A percentile compares a stretch with the other conserved stretches of the same genome.
These are phyloP conservation scores for Alexandromys oeconomus DNA, from an alignment of 2,797 vertebrate genomes.

Conservation along the genomic window DNA sequence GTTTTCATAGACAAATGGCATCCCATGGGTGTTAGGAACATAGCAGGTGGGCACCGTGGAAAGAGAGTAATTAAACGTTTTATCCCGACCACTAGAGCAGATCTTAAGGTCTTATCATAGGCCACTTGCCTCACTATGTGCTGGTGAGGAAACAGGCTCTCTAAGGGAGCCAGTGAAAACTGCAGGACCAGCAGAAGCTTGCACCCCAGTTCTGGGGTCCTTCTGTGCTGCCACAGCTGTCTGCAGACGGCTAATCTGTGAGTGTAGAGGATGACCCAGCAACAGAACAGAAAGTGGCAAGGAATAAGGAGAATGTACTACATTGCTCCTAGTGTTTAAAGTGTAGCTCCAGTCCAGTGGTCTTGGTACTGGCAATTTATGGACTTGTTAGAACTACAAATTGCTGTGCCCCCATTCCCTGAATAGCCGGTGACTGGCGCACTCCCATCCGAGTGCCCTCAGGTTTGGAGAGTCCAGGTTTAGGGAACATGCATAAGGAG, in stretches of 20 bases:
- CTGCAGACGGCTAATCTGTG: not conserved
- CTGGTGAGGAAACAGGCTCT: not conserved
- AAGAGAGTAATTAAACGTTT: not conserved
- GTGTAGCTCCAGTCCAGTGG: not conserved
- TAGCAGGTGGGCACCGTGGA: not conserved
- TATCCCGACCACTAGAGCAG: not conserved
- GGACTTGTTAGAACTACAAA: not conserved
- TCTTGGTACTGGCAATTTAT: not conserved
- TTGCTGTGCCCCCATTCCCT: not conserved
- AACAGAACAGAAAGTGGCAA: not conserved
- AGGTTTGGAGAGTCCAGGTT: not conserved
- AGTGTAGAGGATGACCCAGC: not conserved
- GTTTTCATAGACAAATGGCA: not conserved
- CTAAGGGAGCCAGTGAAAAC: not conserved
- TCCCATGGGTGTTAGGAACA: fast-evolving
- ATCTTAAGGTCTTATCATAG: not conserved
- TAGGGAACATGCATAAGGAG: not conserved
- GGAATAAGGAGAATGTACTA: not conserved
- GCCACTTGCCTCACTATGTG: not conserved
- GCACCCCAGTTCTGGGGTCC: not conserved
- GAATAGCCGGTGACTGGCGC: fast-evolving
- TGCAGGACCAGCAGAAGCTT: not conserved
- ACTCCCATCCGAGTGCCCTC: not conserved
- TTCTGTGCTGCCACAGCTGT: not conserved
- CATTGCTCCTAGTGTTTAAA: not conserved